A percentile compares a stretch with the other conserved stretches of the same genome.
Evolutionary conservation across 2,113 vertebrate species (phyloP).

Genomic region (Sebastes fasciatus): DNA sequence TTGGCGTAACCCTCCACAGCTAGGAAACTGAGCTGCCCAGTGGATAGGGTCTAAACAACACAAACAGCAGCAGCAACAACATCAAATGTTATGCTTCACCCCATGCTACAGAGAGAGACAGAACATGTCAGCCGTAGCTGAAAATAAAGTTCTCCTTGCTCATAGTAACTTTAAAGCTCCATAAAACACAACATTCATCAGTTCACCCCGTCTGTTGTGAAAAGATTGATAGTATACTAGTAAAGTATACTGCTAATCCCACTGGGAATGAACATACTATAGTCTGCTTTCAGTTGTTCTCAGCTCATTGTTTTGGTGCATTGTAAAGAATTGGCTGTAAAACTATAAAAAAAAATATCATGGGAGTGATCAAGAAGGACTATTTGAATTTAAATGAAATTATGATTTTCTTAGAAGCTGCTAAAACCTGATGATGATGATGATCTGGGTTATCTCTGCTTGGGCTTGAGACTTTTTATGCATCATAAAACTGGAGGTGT

Average conservation of each 20-base stretch:
- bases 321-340: too few species aligned
- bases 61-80: constrained; percentile 12
- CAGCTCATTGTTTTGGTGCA: background rate
- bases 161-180: background rate
- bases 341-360: background rate
- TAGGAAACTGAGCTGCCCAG: constrained; percentile 69
- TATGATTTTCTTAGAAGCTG: background rate
- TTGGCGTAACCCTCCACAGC: constrained; percentile 82
- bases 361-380: background rate
- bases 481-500: background rate
- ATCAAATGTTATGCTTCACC: background rate
- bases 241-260: background rate
- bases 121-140: background rate
- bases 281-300: background rate
- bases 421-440: background rate
- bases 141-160: background rate
- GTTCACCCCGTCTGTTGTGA: background rate
- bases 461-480: background rate
- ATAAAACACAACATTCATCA: background rate
- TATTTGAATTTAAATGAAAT: background rate
- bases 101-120: constrained; percentile 1
- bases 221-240: background rate
- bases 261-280: background rate
- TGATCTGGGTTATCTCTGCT: background rate
- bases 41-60: constrained; percentile 79